Evolutionary conservation across 64 coral and sea anemone species (phyloP).

Genomic region (Astreopora myriophthalma): DNA sequence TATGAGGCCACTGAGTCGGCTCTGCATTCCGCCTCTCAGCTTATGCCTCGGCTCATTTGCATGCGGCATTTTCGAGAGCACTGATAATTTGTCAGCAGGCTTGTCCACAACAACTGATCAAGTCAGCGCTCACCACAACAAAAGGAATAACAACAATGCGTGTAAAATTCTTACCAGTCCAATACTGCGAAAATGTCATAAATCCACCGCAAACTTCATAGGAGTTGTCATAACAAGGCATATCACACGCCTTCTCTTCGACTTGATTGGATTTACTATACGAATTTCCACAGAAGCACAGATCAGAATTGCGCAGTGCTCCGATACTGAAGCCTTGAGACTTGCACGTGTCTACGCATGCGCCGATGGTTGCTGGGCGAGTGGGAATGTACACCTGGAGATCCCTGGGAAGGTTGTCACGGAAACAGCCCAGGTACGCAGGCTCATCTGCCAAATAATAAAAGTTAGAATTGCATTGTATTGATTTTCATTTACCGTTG

Average conservation of each 20-base stretch:
- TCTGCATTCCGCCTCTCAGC: no score
- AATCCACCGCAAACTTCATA: conserved; percentile 84
- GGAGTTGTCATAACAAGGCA: conserved; percentile 82
- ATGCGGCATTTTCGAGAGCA: neutral
- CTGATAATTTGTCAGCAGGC: no score
- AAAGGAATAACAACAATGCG: neutral
- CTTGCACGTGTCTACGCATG: conserved; percentile 89
- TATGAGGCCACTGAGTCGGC: neutral
- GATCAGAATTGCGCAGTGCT: conserved; percentile 67
- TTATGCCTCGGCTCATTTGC: neutral
- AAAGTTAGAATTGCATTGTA: neutral
- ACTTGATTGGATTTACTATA: conserved; percentile 79
- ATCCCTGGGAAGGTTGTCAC: conserved; percentile 80
- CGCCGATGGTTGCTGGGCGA: conserved; percentile 77
- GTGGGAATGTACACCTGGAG: conserved; percentile 80
- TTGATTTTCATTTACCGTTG: no score
- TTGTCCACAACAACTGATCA: no score
- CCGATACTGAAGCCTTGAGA: conserved; percentile 83
- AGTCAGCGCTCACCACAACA: no score
- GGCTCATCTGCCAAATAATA: conserved; percentile 66
- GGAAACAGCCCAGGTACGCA: conserved; percentile 86
- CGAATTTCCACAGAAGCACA: conserved; percentile 90
- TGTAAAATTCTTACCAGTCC: conserved; percentile 65
- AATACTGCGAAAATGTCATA: conserved; percentile 74
- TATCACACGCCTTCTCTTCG: conserved; percentile 54